These are phyloP conservation scores for Sepioteuthis lessoniana DNA, from an alignment of 2,888 invertebrate genomes.

Conservation along the genomic window DNA sequence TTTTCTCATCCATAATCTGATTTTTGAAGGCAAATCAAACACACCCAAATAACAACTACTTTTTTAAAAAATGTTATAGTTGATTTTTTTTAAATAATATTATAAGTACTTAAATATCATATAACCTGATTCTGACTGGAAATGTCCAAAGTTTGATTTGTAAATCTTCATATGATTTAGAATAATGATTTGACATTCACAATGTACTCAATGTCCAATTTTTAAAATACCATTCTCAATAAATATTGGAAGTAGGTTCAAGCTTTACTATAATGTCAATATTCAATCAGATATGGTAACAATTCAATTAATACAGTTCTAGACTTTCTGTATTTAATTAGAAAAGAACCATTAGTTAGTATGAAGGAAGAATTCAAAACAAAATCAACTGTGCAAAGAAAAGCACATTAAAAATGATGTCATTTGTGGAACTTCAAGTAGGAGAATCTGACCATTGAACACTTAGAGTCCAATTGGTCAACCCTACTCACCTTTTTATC, in stretches of 20 bases:
- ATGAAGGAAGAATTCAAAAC: background rate
- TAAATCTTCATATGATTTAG: background rate
- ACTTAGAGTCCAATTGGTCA: slow-evolving; percentile 38
- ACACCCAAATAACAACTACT: slow-evolving; percentile 24
- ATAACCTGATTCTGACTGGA: background rate
- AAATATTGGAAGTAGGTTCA: background rate
- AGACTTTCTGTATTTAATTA: slow-evolving; percentile 7
- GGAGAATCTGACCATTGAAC: background rate
- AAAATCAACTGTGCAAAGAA: background rate
- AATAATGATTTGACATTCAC: background rate
- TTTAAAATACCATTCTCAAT: background rate
- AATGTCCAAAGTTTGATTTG: background rate
- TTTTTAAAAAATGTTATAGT: background rate
- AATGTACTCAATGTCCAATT: background rate
- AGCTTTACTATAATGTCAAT: background rate
- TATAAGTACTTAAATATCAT: background rate
- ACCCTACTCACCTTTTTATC: slow-evolving; percentile 57
- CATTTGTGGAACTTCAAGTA: background rate
- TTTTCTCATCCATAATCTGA: slow-evolving; percentile 54
- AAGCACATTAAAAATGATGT: background rate
- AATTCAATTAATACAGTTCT: background rate
- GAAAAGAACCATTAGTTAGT: background rate
- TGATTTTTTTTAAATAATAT: background rate
- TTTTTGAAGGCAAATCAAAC: background rate
- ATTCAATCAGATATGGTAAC: background rate